phyloP scores from a whole-genome alignment of 2,888 invertebrate genomes.

The Zygothrica quintamaculata region DNA sequence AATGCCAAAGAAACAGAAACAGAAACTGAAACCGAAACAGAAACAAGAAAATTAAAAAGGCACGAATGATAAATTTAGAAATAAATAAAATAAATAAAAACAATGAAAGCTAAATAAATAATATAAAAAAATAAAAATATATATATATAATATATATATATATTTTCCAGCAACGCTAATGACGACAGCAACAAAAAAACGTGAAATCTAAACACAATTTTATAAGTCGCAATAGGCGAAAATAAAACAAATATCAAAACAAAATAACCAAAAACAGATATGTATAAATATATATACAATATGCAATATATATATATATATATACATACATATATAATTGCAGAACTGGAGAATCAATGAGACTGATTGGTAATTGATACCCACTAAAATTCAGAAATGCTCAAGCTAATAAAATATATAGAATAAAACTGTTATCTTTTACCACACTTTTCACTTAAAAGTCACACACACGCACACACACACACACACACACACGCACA shows the following conservation, averaged over 20 bases:
- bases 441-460: no score
- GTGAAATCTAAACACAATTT: slow-evolving; percentile 55
- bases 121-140: slow-evolving; percentile 43
- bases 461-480: no score
- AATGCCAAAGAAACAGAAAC: slow-evolving; percentile 21
- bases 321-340: neutral
- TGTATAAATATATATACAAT: neutral
- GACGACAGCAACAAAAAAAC: slow-evolving; percentile 33
- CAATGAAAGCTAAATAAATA: slow-evolving; percentile 11
- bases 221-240: slow-evolving; percentile 78
- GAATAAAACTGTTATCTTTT: no score
- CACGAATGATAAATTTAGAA: neutral
- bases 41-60: slow-evolving; percentile 9
- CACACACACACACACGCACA: no score
- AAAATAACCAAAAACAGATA: slow-evolving; percentile 7
- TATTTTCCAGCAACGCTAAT: slow-evolving; percentile 42
- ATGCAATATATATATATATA: slow-evolving; percentile 1
- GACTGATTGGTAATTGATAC: no score
- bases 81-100: neutral
- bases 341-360: neutral
- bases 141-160: no score
- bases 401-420: no score
- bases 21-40: slow-evolving; percentile 13
- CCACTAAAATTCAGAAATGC: no score
- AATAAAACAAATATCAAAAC: slow-evolving; percentile 49